Conservation (phyloP, 2,113 vertebrate species). For the Etia nguti region DNA sequence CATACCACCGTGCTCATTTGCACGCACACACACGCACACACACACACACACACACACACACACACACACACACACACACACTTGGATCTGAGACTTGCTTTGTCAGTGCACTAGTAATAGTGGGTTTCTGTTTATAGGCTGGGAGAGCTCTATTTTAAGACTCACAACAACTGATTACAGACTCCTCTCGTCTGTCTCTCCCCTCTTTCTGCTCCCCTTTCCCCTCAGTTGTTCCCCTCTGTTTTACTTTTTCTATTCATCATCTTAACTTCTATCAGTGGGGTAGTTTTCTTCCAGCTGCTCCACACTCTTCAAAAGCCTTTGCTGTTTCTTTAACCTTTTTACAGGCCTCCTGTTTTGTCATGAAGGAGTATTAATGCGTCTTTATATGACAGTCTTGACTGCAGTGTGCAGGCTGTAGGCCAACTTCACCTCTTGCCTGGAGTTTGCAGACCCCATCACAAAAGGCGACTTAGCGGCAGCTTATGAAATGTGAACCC, state of each 20-base stretch:
- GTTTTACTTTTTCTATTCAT: constrained; percentile 1
- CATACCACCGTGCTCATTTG: constrained; percentile 7
- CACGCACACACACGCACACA: background rate
- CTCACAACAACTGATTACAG: constrained; percentile 79
- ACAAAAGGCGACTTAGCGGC: background rate
- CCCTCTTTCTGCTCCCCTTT: constrained; percentile 38
- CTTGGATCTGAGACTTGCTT: constrained; percentile 64
- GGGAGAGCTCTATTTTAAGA: constrained; percentile 77
- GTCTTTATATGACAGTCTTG: background rate
- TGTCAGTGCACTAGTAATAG: constrained; percentile 75
- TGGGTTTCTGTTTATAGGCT: constrained; percentile 77
- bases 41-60: background rate
- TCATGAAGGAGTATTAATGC: background rate
- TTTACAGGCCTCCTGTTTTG: background rate
- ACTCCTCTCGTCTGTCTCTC: constrained; percentile 45
- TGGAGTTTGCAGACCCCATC: background rate
- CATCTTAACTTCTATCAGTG: background rate
- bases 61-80: background rate
- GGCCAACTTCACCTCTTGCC: background rate
- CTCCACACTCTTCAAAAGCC: background rate
- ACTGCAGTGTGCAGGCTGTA: background rate
- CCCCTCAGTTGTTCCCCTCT: constrained; percentile 18
- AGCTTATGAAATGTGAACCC: constrained; percentile 33
- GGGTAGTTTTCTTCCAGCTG: background rate
- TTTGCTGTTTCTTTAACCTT: background rate